phyloP scores from a whole-genome alignment of 2,888 invertebrate species.

The Geophilus truncorum region DNA sequence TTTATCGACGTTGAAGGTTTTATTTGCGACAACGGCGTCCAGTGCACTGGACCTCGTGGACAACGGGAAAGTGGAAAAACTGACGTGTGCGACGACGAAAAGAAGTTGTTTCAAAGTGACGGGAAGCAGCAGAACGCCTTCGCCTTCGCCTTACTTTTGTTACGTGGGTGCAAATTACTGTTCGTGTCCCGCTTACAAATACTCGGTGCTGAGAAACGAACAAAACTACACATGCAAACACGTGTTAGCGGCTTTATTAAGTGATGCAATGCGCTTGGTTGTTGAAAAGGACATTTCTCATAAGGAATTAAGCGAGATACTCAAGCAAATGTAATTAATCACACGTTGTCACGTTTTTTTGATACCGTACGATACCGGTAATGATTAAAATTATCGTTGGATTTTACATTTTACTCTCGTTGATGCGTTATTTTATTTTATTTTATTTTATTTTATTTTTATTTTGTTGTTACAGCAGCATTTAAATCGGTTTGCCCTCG shows the following conservation, averaged over 20 bases:
- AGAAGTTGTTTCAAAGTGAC: not conserved
- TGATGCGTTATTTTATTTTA: too few species aligned
- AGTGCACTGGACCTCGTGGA: not conserved
- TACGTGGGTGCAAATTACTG: not conserved
- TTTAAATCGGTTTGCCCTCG: not conserved
- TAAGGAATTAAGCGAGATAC: not conserved
- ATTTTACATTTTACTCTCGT: not conserved
- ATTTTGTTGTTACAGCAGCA: not conserved
- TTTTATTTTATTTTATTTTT: not conserved
- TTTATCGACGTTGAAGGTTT: not conserved
- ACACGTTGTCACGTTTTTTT: not conserved
- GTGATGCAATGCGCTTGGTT: not conserved
- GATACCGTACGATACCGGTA: too few species aligned
- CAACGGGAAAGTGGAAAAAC: not conserved
- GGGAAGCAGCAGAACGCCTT: not conserved
- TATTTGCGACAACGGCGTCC: not conserved
- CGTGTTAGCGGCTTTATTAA: not conserved
- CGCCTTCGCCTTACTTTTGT: not conserved
- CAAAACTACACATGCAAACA: slow-evolving; percentile 3
- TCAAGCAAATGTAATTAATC: not conserved
- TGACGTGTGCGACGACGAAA: not conserved
- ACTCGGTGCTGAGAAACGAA: not conserved
- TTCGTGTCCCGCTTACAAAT: not conserved
- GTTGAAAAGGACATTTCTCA: not conserved
- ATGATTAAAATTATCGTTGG: not conserved